phyloP scores from a whole-genome alignment of 2,113 vertebrate genomes.

The Hiodon tergisus region DNA sequence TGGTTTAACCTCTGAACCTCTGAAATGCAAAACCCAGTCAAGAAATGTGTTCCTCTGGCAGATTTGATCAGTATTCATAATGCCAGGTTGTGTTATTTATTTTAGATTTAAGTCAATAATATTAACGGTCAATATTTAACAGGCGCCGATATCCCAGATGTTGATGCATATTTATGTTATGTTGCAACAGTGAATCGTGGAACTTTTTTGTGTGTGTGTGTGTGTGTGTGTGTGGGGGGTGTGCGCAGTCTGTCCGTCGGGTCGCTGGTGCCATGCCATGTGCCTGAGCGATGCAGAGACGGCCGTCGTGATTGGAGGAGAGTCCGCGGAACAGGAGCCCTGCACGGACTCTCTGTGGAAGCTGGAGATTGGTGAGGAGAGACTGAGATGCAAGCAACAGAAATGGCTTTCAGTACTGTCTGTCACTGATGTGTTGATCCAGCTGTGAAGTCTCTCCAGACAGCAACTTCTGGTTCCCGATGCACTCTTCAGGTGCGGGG shows the following conservation, averaged over 20 bases:
- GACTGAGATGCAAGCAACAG: too few species aligned
- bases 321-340: slow-evolving; percentile 53
- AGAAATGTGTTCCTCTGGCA: too few species aligned
- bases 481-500: slow-evolving; percentile 56
- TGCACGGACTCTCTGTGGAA: slow-evolving; percentile 78
- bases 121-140: too few species aligned
- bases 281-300: slow-evolving; percentile 74
- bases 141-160: too few species aligned
- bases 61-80: too few species aligned
- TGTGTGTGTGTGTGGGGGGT: slow-evolving; percentile 2
- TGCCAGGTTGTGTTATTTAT: too few species aligned
- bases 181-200: too few species aligned
- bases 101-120: not conserved
- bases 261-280: slow-evolving; percentile 75
- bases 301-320: slow-evolving; percentile 76
- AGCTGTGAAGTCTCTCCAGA: slow-evolving; percentile 52
- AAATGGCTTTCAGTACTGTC: too few species aligned
- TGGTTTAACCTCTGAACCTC: not conserved
- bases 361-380: slow-evolving; percentile 69
- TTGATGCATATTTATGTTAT: too few species aligned
- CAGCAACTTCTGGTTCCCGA: slow-evolving; percentile 75
- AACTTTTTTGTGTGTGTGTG: not conserved
- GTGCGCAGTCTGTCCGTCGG: slow-evolving; percentile 61
- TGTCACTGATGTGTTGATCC: not conserved
- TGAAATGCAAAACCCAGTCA: too few species aligned